Conservation (phyloP, 2,888 invertebrate genomes). For the Cataglyphis rosenhaueri region DNA sequence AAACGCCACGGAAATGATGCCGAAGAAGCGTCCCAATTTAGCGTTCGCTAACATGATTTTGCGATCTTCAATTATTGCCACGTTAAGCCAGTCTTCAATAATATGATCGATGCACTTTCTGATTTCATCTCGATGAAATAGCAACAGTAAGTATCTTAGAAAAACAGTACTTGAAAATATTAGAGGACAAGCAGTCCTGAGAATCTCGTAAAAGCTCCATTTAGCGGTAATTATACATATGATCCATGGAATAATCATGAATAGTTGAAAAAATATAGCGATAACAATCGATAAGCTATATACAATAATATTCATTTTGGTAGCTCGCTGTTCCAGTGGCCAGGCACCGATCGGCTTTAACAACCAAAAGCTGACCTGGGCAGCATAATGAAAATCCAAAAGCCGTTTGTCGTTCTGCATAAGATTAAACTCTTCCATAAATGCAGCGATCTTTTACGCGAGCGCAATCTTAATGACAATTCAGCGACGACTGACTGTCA, state of each 20-base stretch:
- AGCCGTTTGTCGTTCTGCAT: background rate
- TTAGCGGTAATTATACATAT: constrained; percentile 67
- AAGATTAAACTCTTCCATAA: background rate
- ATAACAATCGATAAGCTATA: background rate
- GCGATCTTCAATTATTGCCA: constrained; percentile 50
- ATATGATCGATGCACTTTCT: constrained; percentile 66
- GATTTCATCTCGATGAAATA: constrained; percentile 59
- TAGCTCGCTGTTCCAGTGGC: constrained; percentile 55
- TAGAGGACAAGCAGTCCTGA: constrained; percentile 70
- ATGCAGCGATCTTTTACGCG: background rate
- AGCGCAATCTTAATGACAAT: constrained; percentile 3
- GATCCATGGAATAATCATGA: constrained; percentile 66
- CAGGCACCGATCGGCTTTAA: constrained; percentile 67
- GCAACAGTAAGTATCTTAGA: constrained; percentile 66
- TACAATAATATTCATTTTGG: background rate
- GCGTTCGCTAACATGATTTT: constrained; percentile 69
- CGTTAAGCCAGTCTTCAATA: constrained; percentile 66
- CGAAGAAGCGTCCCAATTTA: constrained; percentile 64
- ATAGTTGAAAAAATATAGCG: constrained; percentile 57
- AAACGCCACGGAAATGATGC: constrained; percentile 50
- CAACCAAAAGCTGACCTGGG: constrained; percentile 64
- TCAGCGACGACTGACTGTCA: background rate
- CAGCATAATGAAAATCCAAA: constrained; percentile 63
- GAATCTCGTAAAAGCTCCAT: constrained; percentile 42
- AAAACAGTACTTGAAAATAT: constrained; percentile 71